Base-by-base conservation (phyloP, 92 coral and sea anemone genomes). In the Siderastrea siderea region DNA sequence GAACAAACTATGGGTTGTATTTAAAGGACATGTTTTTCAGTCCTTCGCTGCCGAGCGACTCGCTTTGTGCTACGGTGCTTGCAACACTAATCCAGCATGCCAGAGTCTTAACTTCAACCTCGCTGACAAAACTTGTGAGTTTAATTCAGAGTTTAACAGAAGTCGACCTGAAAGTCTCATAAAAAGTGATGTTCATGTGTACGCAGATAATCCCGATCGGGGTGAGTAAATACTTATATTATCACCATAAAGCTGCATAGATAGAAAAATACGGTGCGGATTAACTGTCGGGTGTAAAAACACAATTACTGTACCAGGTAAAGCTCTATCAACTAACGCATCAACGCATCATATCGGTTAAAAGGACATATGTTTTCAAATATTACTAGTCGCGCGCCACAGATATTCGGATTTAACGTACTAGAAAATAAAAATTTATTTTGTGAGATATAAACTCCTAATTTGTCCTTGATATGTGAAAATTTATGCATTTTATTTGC, bases 81-180 rank as follows among this genome's bases (percentile, higher is more conserved):
- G 86, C 55, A 58, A 82, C 43, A 69, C 49, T 3, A 26, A 55
- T 47, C 86, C 15, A 8, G 71, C 78, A 3, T 82, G 86, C 11
- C 86, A 82, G 78, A 82, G 86, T 71, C 57, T 54, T 2, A 82
- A 82, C 58, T 82, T 44, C 78, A 82, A 82, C 50, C 70, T 70
- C 16, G 69, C 6, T 0, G 45, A 59, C 17, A 82, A 47, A 55
- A 57, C 38, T 0, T 82, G 86, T 26, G 77, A 82, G 47, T 71
- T 82, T 11, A 82, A 44, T 19, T 55, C 78, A 4, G 86, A 82
- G 60, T 47, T 46, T 11, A 71, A 19, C 60, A 70, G 13, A 70
- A 70, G 86, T 59, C 78, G 50, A 46, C 86, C 86, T 9, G 78
- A n/a, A 48, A 70, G 69, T 15, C 47, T 71, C 57, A 17, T 55